Base-by-base conservation (phyloP, 2,797 vertebrate genomes). In the Dendrocincla tyrannina region DNA sequence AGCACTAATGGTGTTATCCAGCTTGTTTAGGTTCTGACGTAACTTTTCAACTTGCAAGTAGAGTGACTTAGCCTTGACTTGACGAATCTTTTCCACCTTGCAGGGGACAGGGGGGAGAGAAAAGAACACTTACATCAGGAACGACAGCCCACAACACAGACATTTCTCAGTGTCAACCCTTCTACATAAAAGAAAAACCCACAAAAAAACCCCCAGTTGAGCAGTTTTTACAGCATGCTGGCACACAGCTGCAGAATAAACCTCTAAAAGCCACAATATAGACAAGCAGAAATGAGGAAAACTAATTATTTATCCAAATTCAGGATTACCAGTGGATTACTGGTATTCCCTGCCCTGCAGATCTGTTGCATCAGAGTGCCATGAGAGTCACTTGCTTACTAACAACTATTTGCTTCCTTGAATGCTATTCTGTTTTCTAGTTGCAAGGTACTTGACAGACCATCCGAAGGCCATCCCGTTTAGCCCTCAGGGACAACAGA, bases 11-110 rank as follows among this genome's bases (percentile, higher is more conserved):
- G 99, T 99, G 98, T 98, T 99, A 95, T 99, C 99, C 76, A 99
- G 93, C 96, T 99, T 99, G 95, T 98, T 99, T 22, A 99, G 98
- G 97, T 99, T 99, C 97, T 99, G 99, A 84, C 99, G 99, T 64
- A 99, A 98, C 94, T 99, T 99, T 92, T 99, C 99, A 83, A 99
- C 99, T 97, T 99, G 99, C 96, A 99, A 98, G 97, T 99, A 99
- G 59, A 99, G 98, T 14, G 99, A 99, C 98, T 99, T 99, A 86
- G 99, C 99, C 97, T 99, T 99, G 96, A 99, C 98, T 97, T 99
- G 99, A 62, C 99, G 99, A 96, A 99, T 99, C 98, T 99, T 99
- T 97, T 99, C 99, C 85, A 99, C 98, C 99, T 99, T 96, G 6
- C 49, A 30, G 25, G 33, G 37, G 19, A 30, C 0, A 2, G 3